Percentiles rank a stretch among this genome's conserved stretches.
Evolutionary conservation across 2,797 vertebrate genomes (phyloP).

Genomic region (Merluccius polli): DNA sequence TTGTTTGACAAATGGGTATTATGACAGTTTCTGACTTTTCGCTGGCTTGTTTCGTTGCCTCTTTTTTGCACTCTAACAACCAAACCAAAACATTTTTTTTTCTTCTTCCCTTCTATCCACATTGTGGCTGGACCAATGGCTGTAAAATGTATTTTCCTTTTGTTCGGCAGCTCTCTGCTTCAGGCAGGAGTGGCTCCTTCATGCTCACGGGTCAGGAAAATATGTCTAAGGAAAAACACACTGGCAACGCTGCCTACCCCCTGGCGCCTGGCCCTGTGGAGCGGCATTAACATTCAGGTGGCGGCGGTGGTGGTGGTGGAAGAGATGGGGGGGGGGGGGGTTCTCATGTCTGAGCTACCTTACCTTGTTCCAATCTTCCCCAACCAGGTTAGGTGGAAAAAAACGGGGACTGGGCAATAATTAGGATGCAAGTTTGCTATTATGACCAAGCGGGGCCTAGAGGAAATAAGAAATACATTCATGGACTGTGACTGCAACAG

Average conservation of each 20-base stretch:
- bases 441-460: not conserved
- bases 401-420: not conserved
- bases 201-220: slow-evolving; percentile 36
- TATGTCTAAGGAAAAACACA: slow-evolving; percentile 21
- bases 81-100: not conserved
- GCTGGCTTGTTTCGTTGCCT: not conserved
- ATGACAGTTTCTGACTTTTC: slow-evolving; percentile 41
- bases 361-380: not conserved
- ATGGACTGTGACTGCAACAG: slow-evolving; percentile 22
- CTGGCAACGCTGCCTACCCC: not conserved
- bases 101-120: not conserved
- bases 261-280: not conserved
- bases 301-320: not conserved
- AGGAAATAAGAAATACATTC: not conserved
- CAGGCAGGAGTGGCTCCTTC: slow-evolving; percentile 32
- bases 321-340: too few relatives aligned
- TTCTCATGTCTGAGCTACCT: not conserved
- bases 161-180: slow-evolving; percentile 25
- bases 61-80: slow-evolving; percentile 1
- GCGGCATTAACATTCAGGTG: not conserved
- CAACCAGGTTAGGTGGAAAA: not conserved
- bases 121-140: slow-evolving; percentile 23
- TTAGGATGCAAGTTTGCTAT: not conserved
- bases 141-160: slow-evolving; percentile 30
- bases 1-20: slow-evolving; percentile 54